phyloP scores from a whole-genome alignment of 1,140 invertebrate species.

The Episyrphus balteatus region DNA sequence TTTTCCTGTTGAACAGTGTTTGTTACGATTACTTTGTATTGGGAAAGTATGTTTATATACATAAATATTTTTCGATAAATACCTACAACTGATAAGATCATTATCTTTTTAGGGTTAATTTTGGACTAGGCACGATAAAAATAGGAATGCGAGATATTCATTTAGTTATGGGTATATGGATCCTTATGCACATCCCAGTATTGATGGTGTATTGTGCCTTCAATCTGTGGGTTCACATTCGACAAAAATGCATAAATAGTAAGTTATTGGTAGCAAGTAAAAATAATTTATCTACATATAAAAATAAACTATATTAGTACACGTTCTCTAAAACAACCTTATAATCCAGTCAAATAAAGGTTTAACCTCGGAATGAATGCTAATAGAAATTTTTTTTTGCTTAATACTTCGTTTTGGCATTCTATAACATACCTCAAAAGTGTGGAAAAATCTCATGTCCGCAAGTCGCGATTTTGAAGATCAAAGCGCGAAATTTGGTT shows the following conservation, averaged over 20 bases:
- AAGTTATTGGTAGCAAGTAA: constrained; percentile 3
- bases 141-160: constrained; percentile 39
- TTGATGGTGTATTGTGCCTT: constrained; percentile 39
- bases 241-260: constrained; percentile 22
- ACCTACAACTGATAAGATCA: neutral
- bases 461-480: too few species aligned
- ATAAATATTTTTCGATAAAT: constrained; percentile 3
- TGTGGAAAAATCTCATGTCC: too few species aligned
- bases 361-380: too few species aligned
- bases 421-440: too few species aligned
- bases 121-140: constrained; percentile 39
- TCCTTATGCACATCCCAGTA: constrained; percentile 38
- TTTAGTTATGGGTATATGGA: constrained; percentile 38
- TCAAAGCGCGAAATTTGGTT: too few species aligned
- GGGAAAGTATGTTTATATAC: constrained; percentile 59
- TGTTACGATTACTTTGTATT: constrained; percentile 59
- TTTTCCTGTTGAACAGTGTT: constrained; percentile 61
- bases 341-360: too few species aligned
- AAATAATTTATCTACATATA: too few species aligned
- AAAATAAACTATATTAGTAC: too few species aligned
- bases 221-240: constrained; percentile 32
- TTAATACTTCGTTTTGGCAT: too few species aligned
- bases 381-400: too few species aligned
- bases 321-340: too few species aligned
- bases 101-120: constrained; percentile 32